Evolutionary conservation across 2,888 invertebrate species (phyloP), one percentile per base, ranked within the genome.

Genomic region (Elysia crispata): DNA sequence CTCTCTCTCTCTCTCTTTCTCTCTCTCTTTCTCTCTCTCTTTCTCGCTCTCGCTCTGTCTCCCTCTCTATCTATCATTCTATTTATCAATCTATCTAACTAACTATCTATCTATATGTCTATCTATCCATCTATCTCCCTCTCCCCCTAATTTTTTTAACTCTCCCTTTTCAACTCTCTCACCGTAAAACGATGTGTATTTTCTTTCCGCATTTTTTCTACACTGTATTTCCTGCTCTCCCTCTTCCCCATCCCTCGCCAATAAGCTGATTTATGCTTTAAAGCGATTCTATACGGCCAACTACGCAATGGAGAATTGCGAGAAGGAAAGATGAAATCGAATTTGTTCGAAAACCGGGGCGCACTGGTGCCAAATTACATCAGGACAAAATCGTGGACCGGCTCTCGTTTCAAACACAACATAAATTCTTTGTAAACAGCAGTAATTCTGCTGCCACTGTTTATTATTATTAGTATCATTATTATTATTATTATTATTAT

Each of bases 1-100:
- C 73, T 50, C 5, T 72, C 54, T 73, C 18, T 73, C 73, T 73
- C 18, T 73, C 73, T 73, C 25, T 20, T 50, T 54, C 28, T 15
- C 54, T 54, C 23, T 54, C 54, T 73, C 25, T 54, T 23, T 50
- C 25, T 50, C n/a, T n/a, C 3, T 50, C 73, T 50, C 15, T 11
- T 1, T 50, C 28, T 73, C 11, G 1, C 54, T 1, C 25, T 73
- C 50, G 15, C 1, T 20, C 49, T 49, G 13, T 69, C 28, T 30
- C 31, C 20, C 30, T n/a, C 15, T n/a, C 31, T n/a, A n/a, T 72
- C 54, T 73, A 5, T 73, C 73, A 50, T 5, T 73, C 73, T 73
- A 15, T 20, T 50, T 54, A n/a, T 15, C 54, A 28, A 18, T 54
- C 54, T 73, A 3, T 54, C 28, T 50, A 5, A 13, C n/a, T n/a